Evolutionary conservation across 1,140 invertebrate species (phyloP).

Genomic region (Procambarus virginalis): DNA sequence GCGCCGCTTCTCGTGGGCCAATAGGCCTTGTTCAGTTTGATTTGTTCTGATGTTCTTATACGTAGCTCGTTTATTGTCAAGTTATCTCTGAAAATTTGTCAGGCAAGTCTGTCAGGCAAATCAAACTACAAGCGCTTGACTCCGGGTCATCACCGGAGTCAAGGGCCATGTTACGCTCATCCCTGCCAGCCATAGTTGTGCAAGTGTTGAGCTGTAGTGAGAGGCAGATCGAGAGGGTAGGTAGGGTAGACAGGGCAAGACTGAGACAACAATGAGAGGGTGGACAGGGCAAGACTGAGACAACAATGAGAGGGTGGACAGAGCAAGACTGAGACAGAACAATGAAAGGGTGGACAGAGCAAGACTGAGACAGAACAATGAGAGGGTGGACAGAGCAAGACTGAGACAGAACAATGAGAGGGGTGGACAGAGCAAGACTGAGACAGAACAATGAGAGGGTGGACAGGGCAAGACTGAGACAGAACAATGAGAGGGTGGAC

Average conservation of each 20-base stretch:
- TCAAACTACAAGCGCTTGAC: too few relatives aligned
- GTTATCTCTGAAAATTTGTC: too few relatives aligned
- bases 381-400: not conserved
- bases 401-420: not conserved
- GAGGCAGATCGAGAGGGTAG: not conserved
- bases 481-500: not conserved
- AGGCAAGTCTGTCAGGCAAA: too few relatives aligned
- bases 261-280: not conserved
- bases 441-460: not conserved
- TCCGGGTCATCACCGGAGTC: too few relatives aligned
- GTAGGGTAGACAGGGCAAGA: not conserved
- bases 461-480: not conserved
- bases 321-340: not conserved
- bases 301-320: not conserved
- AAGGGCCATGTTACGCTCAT: too few relatives aligned
- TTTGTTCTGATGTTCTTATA: too few relatives aligned
- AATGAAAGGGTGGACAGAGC: not conserved
- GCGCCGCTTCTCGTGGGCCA: too few relatives aligned
- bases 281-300: not conserved
- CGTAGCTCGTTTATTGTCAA: too few relatives aligned
- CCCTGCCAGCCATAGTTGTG: not conserved
- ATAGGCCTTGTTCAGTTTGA: too few relatives aligned
- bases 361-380: not conserved
- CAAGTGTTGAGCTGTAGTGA: not conserved
- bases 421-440: slow-evolving; percentile 17